Base-by-base conservation (phyloP, 2,888 invertebrate species). In the Capitulum mitella region DNA sequence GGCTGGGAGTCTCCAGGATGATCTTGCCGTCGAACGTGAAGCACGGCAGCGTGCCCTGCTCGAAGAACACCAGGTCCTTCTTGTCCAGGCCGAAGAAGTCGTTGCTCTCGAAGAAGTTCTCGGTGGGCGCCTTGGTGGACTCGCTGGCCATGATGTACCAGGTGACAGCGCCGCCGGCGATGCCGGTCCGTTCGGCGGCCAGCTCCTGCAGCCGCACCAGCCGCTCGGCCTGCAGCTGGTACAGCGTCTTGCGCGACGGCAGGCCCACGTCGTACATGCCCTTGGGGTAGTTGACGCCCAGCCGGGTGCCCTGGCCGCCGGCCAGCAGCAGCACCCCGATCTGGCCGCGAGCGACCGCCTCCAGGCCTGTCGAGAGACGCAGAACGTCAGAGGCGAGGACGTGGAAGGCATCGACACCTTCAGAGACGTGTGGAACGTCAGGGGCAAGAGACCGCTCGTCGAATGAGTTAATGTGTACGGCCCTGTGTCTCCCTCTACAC, bases 61-160 rank as follows among this genome's bases (percentile, higher is more conserved):
- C 92, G 84, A 99, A 99, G 81, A 95, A 90, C 12, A 92, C 88
- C 61, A 99, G 89, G 84, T 98, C 91, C 32, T 93, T 90, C 82
- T 91, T 89, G 78, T 91, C 88, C 77, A 99, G 86, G 32, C 97
- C 97, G 84, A 98, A 98, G 85, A 91, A 95, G 74, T 92, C 89
- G 84, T 97, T 91, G 48, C 89, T 88, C 83, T 89, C 88, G 83
- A 98, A 93, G 85, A 91, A 98, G 3, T 91, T 90, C 32, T 90
- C 85, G 0, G 98, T 99, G 0, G 92, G 91, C 80, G 90, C 90
- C 85, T 93, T 92, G 0, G 99, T 99, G 82, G 95, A 93, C 83
- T 96, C 95, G 77, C 98, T 98, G 0, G 98, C 98, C 97, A 99
- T 97, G 58, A 99, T 96, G 83, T 98, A 98, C 89, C 89, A 89